Evolutionary conservation across 2,888 invertebrate genomes (phyloP).

Genomic region (Iselma pallidipennis): DNA sequence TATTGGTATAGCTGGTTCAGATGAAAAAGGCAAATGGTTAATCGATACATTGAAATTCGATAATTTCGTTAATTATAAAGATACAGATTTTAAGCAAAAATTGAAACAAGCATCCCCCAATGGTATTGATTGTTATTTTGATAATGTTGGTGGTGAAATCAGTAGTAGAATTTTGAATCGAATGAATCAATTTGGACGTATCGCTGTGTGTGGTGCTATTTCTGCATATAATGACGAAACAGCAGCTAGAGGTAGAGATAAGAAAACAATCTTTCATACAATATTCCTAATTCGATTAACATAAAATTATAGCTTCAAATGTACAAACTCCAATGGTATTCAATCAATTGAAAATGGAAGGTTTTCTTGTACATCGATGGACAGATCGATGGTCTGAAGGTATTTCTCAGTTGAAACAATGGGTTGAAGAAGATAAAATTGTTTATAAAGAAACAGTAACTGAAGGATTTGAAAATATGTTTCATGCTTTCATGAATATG

Average conservation of each 20-base stretch:
- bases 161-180: conserved; percentile 63
- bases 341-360: conserved; percentile 40
- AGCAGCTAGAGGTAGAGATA: conserved; percentile 12
- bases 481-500: no score
- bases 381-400: conserved; percentile 64
- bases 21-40: conserved; percentile 69
- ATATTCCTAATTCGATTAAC: background rate
- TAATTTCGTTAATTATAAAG: conserved; percentile 72
- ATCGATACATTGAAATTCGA: conserved; percentile 69
- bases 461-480: conserved; percentile 62
- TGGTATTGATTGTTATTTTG: conserved; percentile 75
- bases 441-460: conserved; percentile 71
- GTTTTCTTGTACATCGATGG: conserved; percentile 37
- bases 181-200: conserved; percentile 67
- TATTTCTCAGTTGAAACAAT: conserved; percentile 64
- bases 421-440: conserved; percentile 71
- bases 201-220: conserved; percentile 71
- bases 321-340: conserved; percentile 15
- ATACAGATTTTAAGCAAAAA: conserved; percentile 58
- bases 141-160: conserved; percentile 75
- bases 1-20: conserved; percentile 71
- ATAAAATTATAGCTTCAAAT: conserved; percentile 13
- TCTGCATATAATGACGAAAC: conserved; percentile 64
- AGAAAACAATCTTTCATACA: background rate
- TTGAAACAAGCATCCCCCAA: conserved; percentile 66